Base-by-base conservation (phyloP, 1,140 invertebrate species). In the Belonocnema kinseyi region DNA sequence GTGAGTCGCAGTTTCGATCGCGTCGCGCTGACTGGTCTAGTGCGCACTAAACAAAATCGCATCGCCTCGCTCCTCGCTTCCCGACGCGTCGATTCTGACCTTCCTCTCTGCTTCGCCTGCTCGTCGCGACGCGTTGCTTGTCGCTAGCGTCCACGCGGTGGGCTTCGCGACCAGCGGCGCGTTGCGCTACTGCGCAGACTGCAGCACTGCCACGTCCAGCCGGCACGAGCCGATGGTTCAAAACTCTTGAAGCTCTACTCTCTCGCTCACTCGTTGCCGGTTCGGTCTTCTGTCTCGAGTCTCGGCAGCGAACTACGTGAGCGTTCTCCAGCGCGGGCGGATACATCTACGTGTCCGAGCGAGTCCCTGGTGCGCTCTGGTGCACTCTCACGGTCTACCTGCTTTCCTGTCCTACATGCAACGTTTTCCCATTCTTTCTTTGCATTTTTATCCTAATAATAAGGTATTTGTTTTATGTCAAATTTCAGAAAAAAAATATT, bases 61-160 rank as follows among this genome's bases (percentile, higher is more conserved):
- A 21, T 40, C 61, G 61, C 61, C 13, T 66, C 61, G 21, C 16
- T 66, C 40, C 7, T 46, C 40, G 40, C 26, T 46, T 10, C 40
- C 10, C 40, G 40, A 46, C 40, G 61, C 61, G 61, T 66, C 61
- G 21, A 46, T 66, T 66, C 16, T 33, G 56, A 46, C 61, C 33
- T 66, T 58, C 19, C 19, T 58, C 19, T 58, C 26, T 66, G 61
- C 16, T 66, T 66, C 61, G 61, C n/a, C 61, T 33, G 61, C 61
- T 66, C 26, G 61, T 40, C 61, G 61, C 61, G 61, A 16, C 33
- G 61, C 61, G 61, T 66, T 66, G 5, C 61, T 40, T 66, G 61
- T 66, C 61, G 61, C 61, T 66, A 66, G 61, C 61, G 61, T 33
- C 14, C 13, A n/a, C 6, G 2, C 26, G 58, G 33, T 2, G 26